Conservation (phyloP, 2,113 vertebrate species). For the Panurus biarmicus region DNA sequence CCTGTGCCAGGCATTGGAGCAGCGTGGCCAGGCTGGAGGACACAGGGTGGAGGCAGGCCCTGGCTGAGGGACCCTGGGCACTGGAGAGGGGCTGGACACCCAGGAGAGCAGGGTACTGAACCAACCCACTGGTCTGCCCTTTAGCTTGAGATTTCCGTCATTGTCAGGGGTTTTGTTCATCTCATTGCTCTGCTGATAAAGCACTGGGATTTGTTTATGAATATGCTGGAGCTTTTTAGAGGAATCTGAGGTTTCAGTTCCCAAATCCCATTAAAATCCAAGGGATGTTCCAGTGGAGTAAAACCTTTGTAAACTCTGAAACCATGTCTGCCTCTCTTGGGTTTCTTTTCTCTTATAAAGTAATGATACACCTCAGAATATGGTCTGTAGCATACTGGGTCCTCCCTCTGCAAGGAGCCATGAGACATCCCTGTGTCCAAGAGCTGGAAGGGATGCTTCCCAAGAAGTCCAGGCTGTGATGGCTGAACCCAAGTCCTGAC, state of each 20-base stretch:
- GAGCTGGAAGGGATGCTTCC: background rate
- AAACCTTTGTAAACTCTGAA: background rate
- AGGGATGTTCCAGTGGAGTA: background rate
- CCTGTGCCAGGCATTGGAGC: background rate
- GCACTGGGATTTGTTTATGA: background rate
- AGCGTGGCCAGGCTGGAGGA: background rate
- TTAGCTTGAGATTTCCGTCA: background rate
- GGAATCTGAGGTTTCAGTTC: background rate
- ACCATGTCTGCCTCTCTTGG: background rate
- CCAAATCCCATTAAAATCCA: background rate
- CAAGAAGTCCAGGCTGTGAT: background rate
- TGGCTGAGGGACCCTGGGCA: background rate
- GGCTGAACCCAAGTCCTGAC: background rate
- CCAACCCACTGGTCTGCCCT: background rate
- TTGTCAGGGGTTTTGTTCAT: background rate
- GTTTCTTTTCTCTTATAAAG: background rate
- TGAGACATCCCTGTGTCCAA: rapidly evolving
- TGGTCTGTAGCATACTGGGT: background rate
- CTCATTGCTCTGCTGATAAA: background rate
- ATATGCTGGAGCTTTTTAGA: background rate
- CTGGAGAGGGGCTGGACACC: background rate
- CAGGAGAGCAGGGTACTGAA: background rate
- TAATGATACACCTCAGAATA: background rate
- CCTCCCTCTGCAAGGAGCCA: background rate
- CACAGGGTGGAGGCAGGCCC: rapidly evolving